Percentiles rank a stretch among this genome's conserved stretches.
Evolutionary conservation across 2,888 invertebrate species (phyloP).

Genomic region (Agrochola lota): DNA sequence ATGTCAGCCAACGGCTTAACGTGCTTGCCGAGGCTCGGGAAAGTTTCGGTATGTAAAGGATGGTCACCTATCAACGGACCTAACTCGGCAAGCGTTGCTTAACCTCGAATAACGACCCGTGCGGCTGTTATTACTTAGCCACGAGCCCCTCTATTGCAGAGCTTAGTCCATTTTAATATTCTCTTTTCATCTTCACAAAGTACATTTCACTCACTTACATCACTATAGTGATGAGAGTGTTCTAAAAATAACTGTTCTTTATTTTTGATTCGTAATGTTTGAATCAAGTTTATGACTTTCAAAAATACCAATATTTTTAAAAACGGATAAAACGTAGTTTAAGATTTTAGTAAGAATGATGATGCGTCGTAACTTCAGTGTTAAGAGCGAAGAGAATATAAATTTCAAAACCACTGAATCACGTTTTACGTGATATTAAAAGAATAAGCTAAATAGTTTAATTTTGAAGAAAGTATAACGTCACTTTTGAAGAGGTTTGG

Average conservation of each 20-base stretch:
- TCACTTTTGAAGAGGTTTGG: conserved; percentile 44
- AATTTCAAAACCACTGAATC: conserved; percentile 44
- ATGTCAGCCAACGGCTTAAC: too few relatives aligned
- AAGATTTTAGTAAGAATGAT: conserved; percentile 34
- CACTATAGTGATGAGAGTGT: too few relatives aligned
- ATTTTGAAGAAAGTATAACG: conserved; percentile 41
- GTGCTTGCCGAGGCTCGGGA: too few relatives aligned
- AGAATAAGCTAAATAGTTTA: conserved; percentile 44
- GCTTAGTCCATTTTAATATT: background rate
- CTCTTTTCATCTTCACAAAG: background rate
- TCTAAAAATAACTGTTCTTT: background rate
- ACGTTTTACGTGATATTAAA: conserved; percentile 37
- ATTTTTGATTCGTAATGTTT: background rate
- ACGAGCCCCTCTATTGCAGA: too few relatives aligned
- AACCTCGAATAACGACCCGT: too few relatives aligned
- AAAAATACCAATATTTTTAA: conserved; percentile 1
- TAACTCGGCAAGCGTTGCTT: too few relatives aligned
- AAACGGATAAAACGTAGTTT: conserved; percentile 2
- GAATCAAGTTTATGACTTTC: background rate
- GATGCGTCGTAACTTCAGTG: conserved; percentile 24
- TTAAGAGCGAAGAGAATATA: conserved; percentile 30
- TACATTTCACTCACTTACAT: background rate
- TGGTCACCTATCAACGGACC: too few relatives aligned
- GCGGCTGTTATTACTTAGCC: too few relatives aligned
- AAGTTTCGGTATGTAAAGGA: too few relatives aligned